Base-by-base conservation (phyloP, 2,113 vertebrate species). In the Aegithalos caudatus region DNA sequence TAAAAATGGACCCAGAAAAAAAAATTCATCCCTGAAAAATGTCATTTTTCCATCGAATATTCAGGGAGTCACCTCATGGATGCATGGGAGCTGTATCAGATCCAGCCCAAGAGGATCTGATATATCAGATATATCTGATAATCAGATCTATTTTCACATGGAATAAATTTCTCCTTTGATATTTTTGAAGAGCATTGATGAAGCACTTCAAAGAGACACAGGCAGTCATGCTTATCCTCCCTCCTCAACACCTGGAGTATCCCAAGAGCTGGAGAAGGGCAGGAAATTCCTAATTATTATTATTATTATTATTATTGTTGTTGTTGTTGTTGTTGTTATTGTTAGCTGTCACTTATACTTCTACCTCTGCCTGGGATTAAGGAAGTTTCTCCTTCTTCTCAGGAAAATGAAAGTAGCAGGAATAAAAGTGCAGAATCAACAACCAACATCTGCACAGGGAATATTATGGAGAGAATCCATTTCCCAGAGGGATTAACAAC, bases 141-240 rank as follows among this genome's bases (percentile, higher is more conserved):
- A 83, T 70, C 67, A 33, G 54, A 79, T 47, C 14, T 92, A 35
- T 57, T 86, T 67, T 45, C 58, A 70, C 29, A 21, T 16, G 83
- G 79, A 45, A 25, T 22, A 73, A 89, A 51, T 65, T 65, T 66
- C 33, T 35, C 65, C 81, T 94, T 74, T 79, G 70, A 58, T 80
- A 96, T 69, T 90, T 95, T 80, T 90, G 44, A 86, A 57, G 78
- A 94, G 80, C 15, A 2, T 64, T 83, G 72, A 92, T 85, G 94
- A 77, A 74, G 21, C 56, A 69, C 77, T 95, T 92, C 88, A 91
- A 88, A 94, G 74, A 71, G 65, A 48, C 60, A 16, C 60, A 31
- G 16, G 62, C 73, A 70, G 86, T 25, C 71, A 1, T 38, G 73
- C 51, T 95, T 8, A 60, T 77, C 85, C 78, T 86, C 77, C 74